These are phyloP conservation scores for Pachyramphus minor DNA, from an alignment of 2,113 vertebrate species.

Conservation along the genomic window DNA sequence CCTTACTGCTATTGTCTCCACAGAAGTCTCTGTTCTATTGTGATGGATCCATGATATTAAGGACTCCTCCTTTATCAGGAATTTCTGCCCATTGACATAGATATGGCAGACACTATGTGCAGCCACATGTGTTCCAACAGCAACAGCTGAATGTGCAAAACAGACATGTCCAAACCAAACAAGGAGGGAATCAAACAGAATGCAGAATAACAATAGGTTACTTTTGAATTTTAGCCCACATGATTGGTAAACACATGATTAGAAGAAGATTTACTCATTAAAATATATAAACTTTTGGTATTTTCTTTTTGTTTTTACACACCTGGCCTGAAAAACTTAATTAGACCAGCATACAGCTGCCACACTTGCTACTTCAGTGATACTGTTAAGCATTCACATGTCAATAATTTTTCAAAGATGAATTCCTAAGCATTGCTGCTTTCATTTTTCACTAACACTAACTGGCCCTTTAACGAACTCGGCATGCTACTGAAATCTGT, in stretches of 20 bases:
- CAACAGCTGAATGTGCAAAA: background rate
- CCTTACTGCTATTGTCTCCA: background rate
- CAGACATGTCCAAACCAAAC: background rate
- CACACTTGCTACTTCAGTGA: background rate
- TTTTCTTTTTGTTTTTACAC: background rate
- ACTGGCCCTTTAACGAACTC: background rate
- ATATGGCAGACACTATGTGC: background rate
- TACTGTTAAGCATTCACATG: background rate
- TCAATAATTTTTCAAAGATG: background rate
- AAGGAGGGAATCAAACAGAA: background rate
- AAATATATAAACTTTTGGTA: background rate
- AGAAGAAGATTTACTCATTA: background rate
- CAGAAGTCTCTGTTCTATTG: background rate
- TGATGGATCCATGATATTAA: background rate
- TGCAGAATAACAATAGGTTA: background rate
- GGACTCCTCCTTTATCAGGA: background rate
- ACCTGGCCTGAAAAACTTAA: background rate
- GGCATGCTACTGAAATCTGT: background rate
- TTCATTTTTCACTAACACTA: background rate
- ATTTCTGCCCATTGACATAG: background rate
- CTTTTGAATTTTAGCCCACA: background rate
- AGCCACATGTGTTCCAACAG: background rate
- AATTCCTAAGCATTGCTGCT: background rate
- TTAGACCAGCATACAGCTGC: background rate
- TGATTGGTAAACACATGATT: background rate